Evolutionary conservation across 2,113 vertebrate species (phyloP).

Genomic region (Apus apus): DNA sequence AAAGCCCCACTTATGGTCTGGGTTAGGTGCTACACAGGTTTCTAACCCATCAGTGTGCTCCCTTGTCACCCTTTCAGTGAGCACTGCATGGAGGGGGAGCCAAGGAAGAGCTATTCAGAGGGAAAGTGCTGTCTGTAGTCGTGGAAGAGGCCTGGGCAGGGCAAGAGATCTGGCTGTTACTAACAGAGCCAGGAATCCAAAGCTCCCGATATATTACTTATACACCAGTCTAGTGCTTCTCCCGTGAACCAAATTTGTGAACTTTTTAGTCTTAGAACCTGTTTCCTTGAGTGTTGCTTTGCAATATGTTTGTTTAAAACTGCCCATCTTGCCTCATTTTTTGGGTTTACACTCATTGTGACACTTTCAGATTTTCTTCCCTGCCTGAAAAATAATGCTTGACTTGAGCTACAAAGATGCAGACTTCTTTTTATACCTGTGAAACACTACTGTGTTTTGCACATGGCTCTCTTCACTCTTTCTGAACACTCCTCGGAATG

Average conservation of each 20-base stretch:
- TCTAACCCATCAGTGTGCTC: neutral
- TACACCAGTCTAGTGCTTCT: neutral
- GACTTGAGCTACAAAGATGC: neutral
- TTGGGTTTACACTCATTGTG: neutral
- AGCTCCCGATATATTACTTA: neutral
- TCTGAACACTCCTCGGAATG: neutral
- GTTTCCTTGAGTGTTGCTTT: accelerated
- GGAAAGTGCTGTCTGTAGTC: neutral
- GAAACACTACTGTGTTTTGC: neutral
- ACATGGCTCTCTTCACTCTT: neutral
- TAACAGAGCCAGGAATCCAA: neutral
- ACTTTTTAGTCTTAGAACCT: neutral
- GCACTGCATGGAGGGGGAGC: neutral
- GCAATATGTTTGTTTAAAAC: neutral
- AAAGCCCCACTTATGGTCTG: neutral
- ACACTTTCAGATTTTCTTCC: neutral
- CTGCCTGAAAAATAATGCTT: neutral
- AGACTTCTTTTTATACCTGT: neutral
- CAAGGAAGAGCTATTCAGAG: neutral
- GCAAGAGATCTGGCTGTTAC: neutral
- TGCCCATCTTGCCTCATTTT: neutral
- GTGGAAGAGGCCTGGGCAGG: neutral
- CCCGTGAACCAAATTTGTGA: neutral
- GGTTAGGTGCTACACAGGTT: neutral
- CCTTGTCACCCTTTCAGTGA: neutral